phyloP scores from a whole-genome alignment of 2,888 invertebrate genomes.

The Leucozona laternaria region DNA sequence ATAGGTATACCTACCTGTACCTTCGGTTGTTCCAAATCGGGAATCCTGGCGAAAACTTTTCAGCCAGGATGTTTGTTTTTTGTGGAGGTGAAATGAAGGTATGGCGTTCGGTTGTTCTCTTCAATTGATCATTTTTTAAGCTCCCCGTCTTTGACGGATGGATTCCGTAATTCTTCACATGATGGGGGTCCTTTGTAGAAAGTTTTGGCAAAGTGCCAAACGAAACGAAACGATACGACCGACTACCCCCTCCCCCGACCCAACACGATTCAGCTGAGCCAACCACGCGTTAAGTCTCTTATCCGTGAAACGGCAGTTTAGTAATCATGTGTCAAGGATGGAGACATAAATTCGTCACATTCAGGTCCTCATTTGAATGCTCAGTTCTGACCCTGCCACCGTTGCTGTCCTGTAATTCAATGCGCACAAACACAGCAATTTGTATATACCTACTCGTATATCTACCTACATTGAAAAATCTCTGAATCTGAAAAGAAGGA shows the following conservation, averaged over 20 bases:
- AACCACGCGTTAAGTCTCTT: slow-evolving; percentile 69
- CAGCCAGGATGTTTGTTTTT: neutral
- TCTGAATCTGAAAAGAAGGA: slow-evolving; percentile 39
- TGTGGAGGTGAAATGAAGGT: neutral
- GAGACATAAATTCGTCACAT: slow-evolving; percentile 71
- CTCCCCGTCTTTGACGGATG: slow-evolving; percentile 58
- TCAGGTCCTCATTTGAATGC: slow-evolving; percentile 61
- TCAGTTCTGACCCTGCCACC: slow-evolving; percentile 2
- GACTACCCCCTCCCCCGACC: neutral
- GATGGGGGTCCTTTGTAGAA: slow-evolving; percentile 27
- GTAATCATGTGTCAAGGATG: slow-evolving; percentile 73
- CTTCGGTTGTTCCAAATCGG: slow-evolving; percentile 17
- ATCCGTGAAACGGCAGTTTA: slow-evolving; percentile 55
- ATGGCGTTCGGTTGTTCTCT: slow-evolving; percentile 10
- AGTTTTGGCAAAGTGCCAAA: slow-evolving; percentile 55
- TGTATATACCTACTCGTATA: neutral
- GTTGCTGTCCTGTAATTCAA: slow-evolving; percentile 41
- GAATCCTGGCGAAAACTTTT: slow-evolving; percentile 1
- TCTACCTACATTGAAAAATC: slow-evolving; percentile 8
- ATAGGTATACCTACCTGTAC: too few relatives aligned
- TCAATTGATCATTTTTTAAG: slow-evolving; percentile 69
- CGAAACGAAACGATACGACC: neutral
- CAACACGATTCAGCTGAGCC: slow-evolving; percentile 25
- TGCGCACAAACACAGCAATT: neutral
- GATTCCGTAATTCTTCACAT: slow-evolving; percentile 43